Conservation (phyloP, 23 tunicate genomes). For the Halocynthia aurantium region DNA sequence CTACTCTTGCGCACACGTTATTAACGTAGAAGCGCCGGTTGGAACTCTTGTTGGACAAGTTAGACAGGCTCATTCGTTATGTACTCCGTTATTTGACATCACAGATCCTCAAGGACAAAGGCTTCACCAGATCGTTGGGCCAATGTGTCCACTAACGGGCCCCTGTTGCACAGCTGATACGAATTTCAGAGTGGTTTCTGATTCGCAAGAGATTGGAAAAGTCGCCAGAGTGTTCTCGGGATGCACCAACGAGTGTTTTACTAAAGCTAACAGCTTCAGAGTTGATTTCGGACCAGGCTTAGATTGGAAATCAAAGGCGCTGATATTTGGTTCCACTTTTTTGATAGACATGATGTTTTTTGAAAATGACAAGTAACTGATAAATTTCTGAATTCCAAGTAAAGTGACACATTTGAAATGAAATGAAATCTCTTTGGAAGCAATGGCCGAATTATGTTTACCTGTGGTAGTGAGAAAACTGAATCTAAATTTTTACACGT, state of each 20-base stretch:
- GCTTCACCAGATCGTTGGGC: slow-evolving; percentile 9
- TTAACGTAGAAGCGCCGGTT: not conserved
- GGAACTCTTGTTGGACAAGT: slow-evolving; percentile 2
- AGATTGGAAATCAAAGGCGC: slow-evolving; percentile 6
- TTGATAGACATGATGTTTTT: slow-evolving; percentile 28
- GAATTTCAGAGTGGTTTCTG: slow-evolving; percentile 3
- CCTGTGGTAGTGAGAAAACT: no score
- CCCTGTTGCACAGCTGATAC: slow-evolving; percentile 20
- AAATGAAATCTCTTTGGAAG: no score
- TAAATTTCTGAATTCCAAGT: no score
- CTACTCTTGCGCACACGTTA: not conserved
- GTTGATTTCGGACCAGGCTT: slow-evolving; percentile 6
- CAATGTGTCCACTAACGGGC: slow-evolving; percentile 6
- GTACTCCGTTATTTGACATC: not conserved
- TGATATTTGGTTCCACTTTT: slow-evolving; percentile 3
- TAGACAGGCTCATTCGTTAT: slow-evolving; percentile 13
- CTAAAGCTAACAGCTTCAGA: slow-evolving; percentile 17
- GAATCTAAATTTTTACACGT: no score
- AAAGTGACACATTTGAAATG: no score
- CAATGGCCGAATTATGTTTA: no score
- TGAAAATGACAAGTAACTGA: slow-evolving; percentile 21
- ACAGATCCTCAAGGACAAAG: slow-evolving; percentile 7
- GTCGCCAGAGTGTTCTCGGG: slow-evolving; percentile 12
- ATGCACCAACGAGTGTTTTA: slow-evolving; percentile 4
- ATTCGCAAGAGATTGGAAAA: not conserved